Conservation (phyloP, 2,113 vertebrate species). For the Microcebus ravelobensis region DNA sequence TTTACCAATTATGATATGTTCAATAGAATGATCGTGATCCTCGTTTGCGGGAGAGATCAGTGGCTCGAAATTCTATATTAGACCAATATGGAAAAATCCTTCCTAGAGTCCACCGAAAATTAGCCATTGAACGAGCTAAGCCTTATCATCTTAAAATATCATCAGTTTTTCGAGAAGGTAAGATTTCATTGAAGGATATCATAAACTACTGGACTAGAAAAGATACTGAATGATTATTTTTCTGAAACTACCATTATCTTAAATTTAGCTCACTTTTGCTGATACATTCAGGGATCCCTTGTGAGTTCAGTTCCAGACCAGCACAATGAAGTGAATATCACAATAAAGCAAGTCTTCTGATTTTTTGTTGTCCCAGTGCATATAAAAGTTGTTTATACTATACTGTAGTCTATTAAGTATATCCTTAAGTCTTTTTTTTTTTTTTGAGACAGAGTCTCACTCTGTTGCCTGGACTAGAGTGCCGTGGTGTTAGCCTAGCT, state of each 20-base stretch:
- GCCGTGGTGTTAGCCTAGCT: too few relatives aligned
- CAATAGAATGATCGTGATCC: constrained; percentile 92
- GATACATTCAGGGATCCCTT: not conserved
- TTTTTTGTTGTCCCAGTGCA: not conserved
- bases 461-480: too few relatives aligned
- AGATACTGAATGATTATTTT: not conserved
- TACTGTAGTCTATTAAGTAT: not conserved
- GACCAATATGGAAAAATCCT: constrained; percentile 93
- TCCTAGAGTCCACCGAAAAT: constrained; percentile 92
- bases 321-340: not conserved
- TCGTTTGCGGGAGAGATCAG: constrained; percentile 90
- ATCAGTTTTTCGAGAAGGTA: constrained; percentile 90
- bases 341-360: not conserved
- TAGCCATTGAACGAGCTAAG: constrained; percentile 92
- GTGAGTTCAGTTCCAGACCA: not conserved
- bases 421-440: too few relatives aligned
- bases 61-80: constrained; percentile 93
- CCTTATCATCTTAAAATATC: constrained; percentile 89
- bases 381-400: not conserved
- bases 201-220: not conserved
- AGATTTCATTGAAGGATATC: not conserved
- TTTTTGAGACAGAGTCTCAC: too few relatives aligned
- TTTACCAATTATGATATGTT: constrained; percentile 30
- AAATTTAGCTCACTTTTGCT: not conserved
- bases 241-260: not conserved